Conservation (phyloP, 1,140 invertebrate genomes). For the Oncopeltus fasciatus region DNA sequence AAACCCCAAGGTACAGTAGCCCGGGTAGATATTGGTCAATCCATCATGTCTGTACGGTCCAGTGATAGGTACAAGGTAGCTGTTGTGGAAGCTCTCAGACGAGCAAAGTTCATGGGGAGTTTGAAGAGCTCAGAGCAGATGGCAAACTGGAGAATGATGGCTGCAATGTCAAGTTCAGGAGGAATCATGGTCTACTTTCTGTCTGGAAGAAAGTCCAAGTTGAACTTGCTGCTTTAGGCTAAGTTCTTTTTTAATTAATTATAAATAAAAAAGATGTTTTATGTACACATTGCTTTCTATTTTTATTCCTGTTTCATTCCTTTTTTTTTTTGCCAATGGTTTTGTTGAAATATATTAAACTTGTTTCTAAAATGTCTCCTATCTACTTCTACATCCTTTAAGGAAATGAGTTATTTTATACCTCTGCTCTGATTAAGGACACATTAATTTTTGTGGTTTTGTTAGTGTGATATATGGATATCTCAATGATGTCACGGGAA, state of each 20-base stretch:
- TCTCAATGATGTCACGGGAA: no score
- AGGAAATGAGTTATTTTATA: no score
- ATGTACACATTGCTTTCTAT: no score
- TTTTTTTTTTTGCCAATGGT: no score
- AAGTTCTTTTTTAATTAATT: not conserved
- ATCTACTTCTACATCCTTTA: no score
- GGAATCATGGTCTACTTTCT: constrained; percentile 78
- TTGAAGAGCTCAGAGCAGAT: constrained; percentile 67
- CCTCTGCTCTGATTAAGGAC: no score
- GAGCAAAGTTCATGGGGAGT: constrained; percentile 98
- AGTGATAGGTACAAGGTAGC: constrained; percentile 87
- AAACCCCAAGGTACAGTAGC: constrained; percentile 98
- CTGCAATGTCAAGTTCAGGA: constrained; percentile 83
- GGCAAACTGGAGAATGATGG: constrained; percentile 82
- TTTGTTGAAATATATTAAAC: no score
- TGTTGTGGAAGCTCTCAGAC: constrained; percentile 84
- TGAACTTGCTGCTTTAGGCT: constrained; percentile 28
- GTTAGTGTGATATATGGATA: no score
- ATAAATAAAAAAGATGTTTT: not conserved
- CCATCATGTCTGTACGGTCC: constrained; percentile 94
- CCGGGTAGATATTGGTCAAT: constrained; percentile 91
- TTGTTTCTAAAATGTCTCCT: no score
- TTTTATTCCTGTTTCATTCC: no score
- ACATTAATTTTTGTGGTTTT: no score
- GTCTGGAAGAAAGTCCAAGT: constrained; percentile 76